Conservation (phyloP, 2,113 vertebrate species). For the Cyanoliseus patagonus region DNA sequence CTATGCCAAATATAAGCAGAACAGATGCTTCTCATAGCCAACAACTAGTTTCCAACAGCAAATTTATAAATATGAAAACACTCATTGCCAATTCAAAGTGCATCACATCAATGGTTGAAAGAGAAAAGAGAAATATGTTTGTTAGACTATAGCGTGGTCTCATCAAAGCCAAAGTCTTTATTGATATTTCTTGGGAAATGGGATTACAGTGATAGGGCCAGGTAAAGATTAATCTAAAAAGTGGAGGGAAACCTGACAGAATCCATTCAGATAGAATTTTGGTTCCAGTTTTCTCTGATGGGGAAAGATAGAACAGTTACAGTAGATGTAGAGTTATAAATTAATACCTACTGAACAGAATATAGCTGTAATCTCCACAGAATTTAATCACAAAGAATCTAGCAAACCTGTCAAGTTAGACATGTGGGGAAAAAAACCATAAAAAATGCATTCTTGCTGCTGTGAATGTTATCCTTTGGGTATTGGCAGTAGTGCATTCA, state of each 20-base stretch:
- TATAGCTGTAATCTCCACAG: neutral
- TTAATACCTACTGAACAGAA: neutral
- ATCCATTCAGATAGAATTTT: neutral
- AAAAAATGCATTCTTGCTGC: neutral
- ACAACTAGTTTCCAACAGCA: neutral
- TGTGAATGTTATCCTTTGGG: neutral
- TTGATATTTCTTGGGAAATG: neutral
- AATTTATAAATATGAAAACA: neutral
- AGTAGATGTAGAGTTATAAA: neutral
- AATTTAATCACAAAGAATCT: neutral
- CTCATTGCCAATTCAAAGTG: neutral
- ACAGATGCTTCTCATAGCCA: conserved; percentile 6
- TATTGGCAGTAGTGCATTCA: neutral
- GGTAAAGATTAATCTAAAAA: neutral
- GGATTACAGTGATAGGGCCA: neutral
- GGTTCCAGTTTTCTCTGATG: neutral
- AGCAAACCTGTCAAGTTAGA: neutral
- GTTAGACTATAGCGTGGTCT: neutral
- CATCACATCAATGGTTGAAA: neutral
- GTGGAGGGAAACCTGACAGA: neutral
- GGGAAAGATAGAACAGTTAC: neutral
- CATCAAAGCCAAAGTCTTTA: neutral
- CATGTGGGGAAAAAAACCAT: no score
- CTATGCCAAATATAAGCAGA: conserved; percentile 9
- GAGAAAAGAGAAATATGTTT: neutral